Evolutionary conservation across 2,113 vertebrate genomes (phyloP), one percentile per base, ranked within the genome.

Genomic region (Macquaria ambigua): DNA sequence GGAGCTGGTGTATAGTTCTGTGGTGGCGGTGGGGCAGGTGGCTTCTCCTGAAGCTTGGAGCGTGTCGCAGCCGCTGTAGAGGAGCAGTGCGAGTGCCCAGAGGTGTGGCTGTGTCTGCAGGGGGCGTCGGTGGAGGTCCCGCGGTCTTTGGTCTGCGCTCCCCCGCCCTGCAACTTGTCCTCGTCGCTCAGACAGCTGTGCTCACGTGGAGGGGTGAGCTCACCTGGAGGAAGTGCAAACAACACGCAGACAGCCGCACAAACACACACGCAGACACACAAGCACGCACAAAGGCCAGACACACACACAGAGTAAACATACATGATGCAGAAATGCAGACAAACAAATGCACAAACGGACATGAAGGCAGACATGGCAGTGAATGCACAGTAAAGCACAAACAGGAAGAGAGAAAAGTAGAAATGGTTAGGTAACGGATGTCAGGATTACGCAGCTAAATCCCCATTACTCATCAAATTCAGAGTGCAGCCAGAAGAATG

Each of bases 161-260:
- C 91, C 8, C 92, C 88, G 3, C 84, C 88, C 28, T 97, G 97
- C 77, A 96, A 93, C 71, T 97, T 97, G 91, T 97, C 96, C 94
- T 99, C 97, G 92, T 99, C 98, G 5, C 98, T 99, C 89, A 99
- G 96, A 90, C 98, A 99, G 91, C 97, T 95, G 79, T 99, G 98
- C 88, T 99, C 98, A 0, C 96, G 97, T 34, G 97, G 94, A 18
- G 98, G 97, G 0, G 96, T 97, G 92, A 97, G 96, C 46, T 98
- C 98, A 85, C 97, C 98, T 99, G 90, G 16, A 68, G 16, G n/a
- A 15, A 46, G 48, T 55, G 18, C 66, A 48, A 80, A 69, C 46
- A 88, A 5, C 75, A 58, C 0, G 43, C 56, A 83, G 28, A 77
- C 74, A 37, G 59, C 62, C 82, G 48, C 46, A 21, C 50, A 85